phyloP scores from a whole-genome alignment of 2,113 vertebrate species.

The Larimichthys polyactis region DNA sequence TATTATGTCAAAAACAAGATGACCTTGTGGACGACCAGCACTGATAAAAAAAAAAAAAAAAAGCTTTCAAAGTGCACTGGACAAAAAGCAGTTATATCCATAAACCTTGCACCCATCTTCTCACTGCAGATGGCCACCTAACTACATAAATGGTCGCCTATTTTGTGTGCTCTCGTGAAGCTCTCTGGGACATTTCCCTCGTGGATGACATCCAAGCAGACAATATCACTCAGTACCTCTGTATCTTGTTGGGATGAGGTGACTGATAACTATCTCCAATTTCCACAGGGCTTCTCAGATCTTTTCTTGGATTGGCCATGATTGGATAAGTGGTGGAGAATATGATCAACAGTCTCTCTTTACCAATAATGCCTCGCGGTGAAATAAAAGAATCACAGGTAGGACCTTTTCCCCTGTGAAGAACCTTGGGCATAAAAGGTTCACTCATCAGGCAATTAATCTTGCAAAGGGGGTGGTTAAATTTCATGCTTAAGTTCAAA shows the following conservation, averaged over 20 bases:
- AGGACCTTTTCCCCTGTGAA: conserved; percentile 56
- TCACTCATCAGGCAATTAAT: conserved; percentile 76
- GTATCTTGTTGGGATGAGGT: conserved; percentile 54
- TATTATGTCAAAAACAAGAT: conserved; percentile 22
- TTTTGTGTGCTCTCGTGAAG: conserved; percentile 52
- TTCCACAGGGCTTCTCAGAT: conserved; percentile 70
- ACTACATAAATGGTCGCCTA: conserved; percentile 45
- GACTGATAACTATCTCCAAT: conserved; percentile 69
- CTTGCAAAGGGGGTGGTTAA: conserved; percentile 63
- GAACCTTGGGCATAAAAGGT: conserved; percentile 68
- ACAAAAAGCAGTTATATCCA: conserved; percentile 19
- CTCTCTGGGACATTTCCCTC: conserved; percentile 30
- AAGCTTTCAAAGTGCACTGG: conserved; percentile 9
- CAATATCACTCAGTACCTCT: conserved; percentile 27
- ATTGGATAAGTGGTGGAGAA: conserved; percentile 76
- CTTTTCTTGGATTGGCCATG: conserved; percentile 59
- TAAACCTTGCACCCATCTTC: conserved; percentile 37
- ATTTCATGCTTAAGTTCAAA: conserved; percentile 75
- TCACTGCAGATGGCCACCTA: conserved; percentile 38
- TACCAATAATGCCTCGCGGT: conserved; percentile 65
- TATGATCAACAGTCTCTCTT: conserved; percentile 75
- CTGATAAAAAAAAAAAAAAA: conserved; percentile 29
- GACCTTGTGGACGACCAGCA: conserved; percentile 21
- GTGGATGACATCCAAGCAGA: conserved; percentile 47
- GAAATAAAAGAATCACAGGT: conserved; percentile 71